Base-by-base conservation (phyloP, 1,140 invertebrate species). In the Drosophila kohkoa region DNA sequence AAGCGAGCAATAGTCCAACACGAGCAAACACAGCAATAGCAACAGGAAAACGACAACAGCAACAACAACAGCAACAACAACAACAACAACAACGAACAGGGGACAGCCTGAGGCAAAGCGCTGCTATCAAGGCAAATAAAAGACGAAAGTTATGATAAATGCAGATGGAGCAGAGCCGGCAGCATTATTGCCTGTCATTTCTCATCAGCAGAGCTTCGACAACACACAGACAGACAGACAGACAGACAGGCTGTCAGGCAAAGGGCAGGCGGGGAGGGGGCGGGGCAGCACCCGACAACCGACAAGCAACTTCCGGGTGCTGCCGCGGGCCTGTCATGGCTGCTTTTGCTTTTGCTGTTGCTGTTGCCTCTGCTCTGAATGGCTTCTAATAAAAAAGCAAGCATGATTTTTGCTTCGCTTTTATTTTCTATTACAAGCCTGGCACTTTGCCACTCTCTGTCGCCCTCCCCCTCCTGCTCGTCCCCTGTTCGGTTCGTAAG, bases 101-200 rank as follows among this genome's bases (percentile, higher is more conserved):
- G n/a, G 10, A 65, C 46, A 20, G 74, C 48, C 68, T 48, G 63
- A 63, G 75, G 58, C 65, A 65, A 64, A 43, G 52, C 58, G 64
- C 57, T 68, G 73, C 76, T 80, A 81, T 79, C 77, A 79, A 85
- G 74, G 81, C 81, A 89, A 89, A 89, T 85, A 89, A 85, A 80
- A 81, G 65, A 89, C 65, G 58, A 73, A 81, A 89, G 85, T 89
- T 89, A 89, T 89, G 85, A 90, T 89, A 87, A 89, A 89, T 89
- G 86, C 87, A 89, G 87, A 89, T 89, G 79, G 81, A 89, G 85
- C 67, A 86, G 60, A 89, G 86, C 82, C 68, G 69, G 72, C 69
- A 79, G 87, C 87, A 77, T 80, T 89, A 89, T 90, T 90, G 86
- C 73, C 82, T 90, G 86, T 90, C 87, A 87, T 89, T 85, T 85